Conservation (phyloP, 1,140 invertebrate genomes). For the Charaxes varanes region DNA sequence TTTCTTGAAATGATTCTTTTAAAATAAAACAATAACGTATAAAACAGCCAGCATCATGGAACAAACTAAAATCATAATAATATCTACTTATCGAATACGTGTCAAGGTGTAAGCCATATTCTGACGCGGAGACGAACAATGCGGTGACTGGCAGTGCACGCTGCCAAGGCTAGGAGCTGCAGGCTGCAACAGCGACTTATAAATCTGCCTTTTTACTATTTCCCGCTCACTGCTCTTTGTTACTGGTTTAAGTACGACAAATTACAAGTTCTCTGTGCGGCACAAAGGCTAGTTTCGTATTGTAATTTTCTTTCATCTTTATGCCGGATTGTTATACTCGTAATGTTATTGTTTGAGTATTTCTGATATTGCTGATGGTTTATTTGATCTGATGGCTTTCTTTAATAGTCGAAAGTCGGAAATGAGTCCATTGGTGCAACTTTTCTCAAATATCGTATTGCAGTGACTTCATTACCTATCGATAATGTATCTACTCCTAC, state of each 20-base stretch:
- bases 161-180: constrained; percentile 10
- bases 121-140: constrained; percentile 10
- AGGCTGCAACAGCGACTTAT: constrained; percentile 1
- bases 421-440: too few relatives aligned
- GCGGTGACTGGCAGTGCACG: constrained; percentile 7
- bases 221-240: constrained; percentile 24
- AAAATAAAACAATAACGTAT: too few relatives aligned
- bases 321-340: too few relatives aligned
- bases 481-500: too few relatives aligned
- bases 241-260: constrained; percentile 11
- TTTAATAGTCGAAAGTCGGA: too few relatives aligned
- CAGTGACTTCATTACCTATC: too few relatives aligned
- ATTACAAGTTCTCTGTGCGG: background rate
- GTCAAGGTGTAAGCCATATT: constrained; percentile 12
- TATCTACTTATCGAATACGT: constrained; percentile 6
- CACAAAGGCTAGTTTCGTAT: background rate
- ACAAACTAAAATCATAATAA: constrained; percentile 1
- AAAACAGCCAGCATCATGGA: background rate
- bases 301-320: too few relatives aligned
- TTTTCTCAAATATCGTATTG: too few relatives aligned
- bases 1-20: too few relatives aligned
- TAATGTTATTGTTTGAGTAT: too few relatives aligned
- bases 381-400: too few relatives aligned
- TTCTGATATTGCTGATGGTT: too few relatives aligned
- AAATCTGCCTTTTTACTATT: constrained; percentile 9